Base-by-base conservation (phyloP, 2,113 vertebrate species). In the Aptenodytes forsteri region DNA sequence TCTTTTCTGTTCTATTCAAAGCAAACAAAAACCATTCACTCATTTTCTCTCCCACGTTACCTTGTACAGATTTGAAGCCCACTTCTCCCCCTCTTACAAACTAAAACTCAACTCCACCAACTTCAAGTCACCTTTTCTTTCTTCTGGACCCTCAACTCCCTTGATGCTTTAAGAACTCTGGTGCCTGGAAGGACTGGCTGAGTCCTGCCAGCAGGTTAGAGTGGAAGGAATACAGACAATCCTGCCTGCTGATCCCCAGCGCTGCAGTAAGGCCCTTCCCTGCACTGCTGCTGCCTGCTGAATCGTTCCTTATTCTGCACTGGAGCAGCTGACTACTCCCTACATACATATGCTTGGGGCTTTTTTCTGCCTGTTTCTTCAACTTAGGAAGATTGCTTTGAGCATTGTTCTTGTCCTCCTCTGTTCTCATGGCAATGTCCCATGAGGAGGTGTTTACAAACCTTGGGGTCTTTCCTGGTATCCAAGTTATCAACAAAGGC, bases 361-460 rank as follows among this genome's bases (percentile, higher is more conserved):
- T 44, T 83, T 79, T 29, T 54, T 34, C 66, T 77, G 50, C n/a
- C 40, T 2, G 15, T 46, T 95, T 61, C 58, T 77, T 86, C 54
- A 86, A 15, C 12, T 72, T 54, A 18, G 0, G 2, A 71, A 55
- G 40, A 76, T 3, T 17, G 46, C 38, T 81, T 54, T 59, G 18
- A 81, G 38, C 64, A 42, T 26, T 47, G 25, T 13, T 46, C 25
- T 80, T 26, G 44, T 29, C 34, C 16, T 71, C 29, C n/a, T 26
- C 16, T 8, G 10, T 36, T 67, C 75, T 76, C 56, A 14, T 2
- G 17, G 34, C 61, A 89, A n/a, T 38, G n/a, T 32, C 50, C 21
- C 29, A 27, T 0, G 0, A 55, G 19, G 10, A 54, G 18, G 18
- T 3, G 2, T 32, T 89, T 30, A 61, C 3, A 2, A 78, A 73